Base-by-base conservation (phyloP, 23 tunicate genomes). In the Oikopleura dioica region DNA sequence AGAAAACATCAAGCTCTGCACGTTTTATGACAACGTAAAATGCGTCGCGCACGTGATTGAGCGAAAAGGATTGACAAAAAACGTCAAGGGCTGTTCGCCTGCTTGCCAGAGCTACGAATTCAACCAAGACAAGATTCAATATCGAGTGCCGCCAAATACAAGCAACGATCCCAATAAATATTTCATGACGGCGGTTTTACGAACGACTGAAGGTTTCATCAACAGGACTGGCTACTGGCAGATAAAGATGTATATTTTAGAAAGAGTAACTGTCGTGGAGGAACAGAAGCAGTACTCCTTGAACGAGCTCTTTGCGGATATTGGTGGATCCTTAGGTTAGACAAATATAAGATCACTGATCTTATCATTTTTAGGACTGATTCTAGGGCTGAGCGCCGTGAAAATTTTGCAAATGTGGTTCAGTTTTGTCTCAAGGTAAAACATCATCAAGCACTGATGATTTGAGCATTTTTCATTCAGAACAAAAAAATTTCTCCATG, bases 101-200 rank as follows among this genome's bases (percentile, higher is more conserved):
- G 55, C 55, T 44, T 44, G 55, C 55, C 55, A 44, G 55, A 44
- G 55, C 55, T 44, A 44, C 21, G 55, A 44, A 44, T 44, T 44
- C 55, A 44, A 44, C 21, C 55, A 44, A 44, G 55, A 44, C 55
- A 44, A 21, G 9, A 44, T 44, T 44, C 55, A 44, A 21, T 44
- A 44, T 44, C 55, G 55, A 44, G 21, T 44, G 21, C 21, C 55
- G 16, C 55, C 55, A 44, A n/a, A n/a, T n/a, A 9, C 55, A 44
- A 44, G 21, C 21, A 9, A 9, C 21, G 16, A 44, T 44, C 16
- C 16, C 21, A 21, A 44, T 21, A 9, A 9, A 44, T 44, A 44
- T 44, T 44, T 9, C 21, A 44, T 44, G 55, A 44, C 55, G 16
- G 55, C 16, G 9, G 55, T 44, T 9, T 44, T 44, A 9, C 55